phyloP scores from a whole-genome alignment of 2,888 invertebrate genomes.

The Pterostichus niger region DNA sequence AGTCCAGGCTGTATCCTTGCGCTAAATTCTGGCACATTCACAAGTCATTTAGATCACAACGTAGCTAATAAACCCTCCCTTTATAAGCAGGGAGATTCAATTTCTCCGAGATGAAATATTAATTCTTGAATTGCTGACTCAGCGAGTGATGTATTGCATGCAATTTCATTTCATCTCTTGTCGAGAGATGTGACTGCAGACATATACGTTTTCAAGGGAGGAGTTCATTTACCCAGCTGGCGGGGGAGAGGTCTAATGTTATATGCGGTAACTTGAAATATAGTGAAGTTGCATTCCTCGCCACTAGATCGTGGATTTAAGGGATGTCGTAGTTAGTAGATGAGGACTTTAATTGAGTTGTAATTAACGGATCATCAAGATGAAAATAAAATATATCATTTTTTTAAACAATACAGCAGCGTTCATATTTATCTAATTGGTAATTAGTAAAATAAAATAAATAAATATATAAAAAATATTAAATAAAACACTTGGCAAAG shows the following conservation, averaged over 20 bases:
- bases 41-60: not conserved
- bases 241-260: not conserved
- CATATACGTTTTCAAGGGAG: not conserved
- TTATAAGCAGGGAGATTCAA: not conserved
- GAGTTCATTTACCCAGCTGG: not conserved
- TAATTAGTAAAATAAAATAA: too few relatives aligned
- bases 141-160: conserved; percentile 22
- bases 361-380: too few relatives aligned
- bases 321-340: too few relatives aligned
- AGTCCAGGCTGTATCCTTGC: not conserved
- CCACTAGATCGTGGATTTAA: too few relatives aligned
- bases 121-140: conserved; percentile 24
- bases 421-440: too few relatives aligned
- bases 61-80: not conserved
- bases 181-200: conserved; percentile 17
- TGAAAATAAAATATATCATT: too few relatives aligned
- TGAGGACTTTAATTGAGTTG: too few relatives aligned
- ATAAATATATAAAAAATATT: too few relatives aligned
- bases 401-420: too few relatives aligned
- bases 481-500: too few relatives aligned
- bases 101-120: conserved; percentile 23
- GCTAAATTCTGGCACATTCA: not conserved
- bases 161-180: conserved; percentile 3
- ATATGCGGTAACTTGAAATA: too few relatives aligned
- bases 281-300: too few relatives aligned